phyloP scores from a whole-genome alignment of 2,888 invertebrate genomes.

The Oligia strigilis region DNA sequence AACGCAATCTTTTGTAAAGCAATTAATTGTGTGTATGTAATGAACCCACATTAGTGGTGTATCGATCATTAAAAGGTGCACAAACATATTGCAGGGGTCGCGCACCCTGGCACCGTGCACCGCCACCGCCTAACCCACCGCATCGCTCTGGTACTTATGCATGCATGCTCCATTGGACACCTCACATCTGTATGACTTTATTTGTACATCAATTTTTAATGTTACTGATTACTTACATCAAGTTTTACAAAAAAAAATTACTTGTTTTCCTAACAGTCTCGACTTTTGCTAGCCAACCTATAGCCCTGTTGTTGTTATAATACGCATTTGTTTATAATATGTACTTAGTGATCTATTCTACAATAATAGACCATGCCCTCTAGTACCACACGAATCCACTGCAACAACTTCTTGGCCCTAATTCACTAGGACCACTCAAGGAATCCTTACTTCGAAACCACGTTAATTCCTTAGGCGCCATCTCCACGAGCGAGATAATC shows the following conservation, averaged over 20 bases:
- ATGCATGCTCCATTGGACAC: conserved; percentile 62
- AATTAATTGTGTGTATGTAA: conserved; percentile 23
- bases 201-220: conserved; percentile 38
- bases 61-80: conserved; percentile 86
- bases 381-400: too few species aligned
- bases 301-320: too few species aligned
- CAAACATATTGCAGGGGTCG: conserved; percentile 73
- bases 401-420: too few species aligned
- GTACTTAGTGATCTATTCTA: too few species aligned
- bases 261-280: background rate
- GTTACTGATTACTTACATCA: conserved; percentile 1
- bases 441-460: too few species aligned
- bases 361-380: too few species aligned
- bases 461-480: too few species aligned
- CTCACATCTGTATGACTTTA: conserved; percentile 50
- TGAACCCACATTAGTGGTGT: conserved; percentile 54
- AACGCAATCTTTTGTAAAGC: background rate
- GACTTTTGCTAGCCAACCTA: background rate
- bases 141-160: conserved; percentile 23
- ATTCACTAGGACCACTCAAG: too few species aligned
- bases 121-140: conserved; percentile 66
- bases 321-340: too few species aligned
- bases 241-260: background rate
- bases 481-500: too few species aligned
- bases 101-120: conserved; percentile 66